These are phyloP conservation scores for Hylia prasina DNA, from an alignment of 2,113 vertebrate genomes.

Conservation along the genomic window DNA sequence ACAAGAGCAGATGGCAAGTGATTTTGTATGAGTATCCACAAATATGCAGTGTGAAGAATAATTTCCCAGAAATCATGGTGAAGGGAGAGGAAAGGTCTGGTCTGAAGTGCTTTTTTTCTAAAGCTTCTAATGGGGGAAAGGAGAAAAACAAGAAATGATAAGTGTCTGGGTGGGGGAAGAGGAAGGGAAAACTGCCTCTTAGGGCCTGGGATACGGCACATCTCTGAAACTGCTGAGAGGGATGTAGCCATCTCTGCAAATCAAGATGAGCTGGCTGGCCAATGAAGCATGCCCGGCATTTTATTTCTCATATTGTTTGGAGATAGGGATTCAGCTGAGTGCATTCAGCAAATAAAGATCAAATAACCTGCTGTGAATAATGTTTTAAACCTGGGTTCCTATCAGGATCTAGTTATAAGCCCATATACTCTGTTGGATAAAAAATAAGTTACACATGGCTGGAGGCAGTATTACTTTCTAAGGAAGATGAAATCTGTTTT, in stretches of 20 bases:
- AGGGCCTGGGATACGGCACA: neutral
- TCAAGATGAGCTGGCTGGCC: slow-evolving; percentile 69
- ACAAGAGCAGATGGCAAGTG: neutral
- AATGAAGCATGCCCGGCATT: slow-evolving; percentile 69
- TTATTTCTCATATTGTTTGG: slow-evolving; percentile 78
- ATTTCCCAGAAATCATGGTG: neutral
- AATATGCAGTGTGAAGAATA: neutral
- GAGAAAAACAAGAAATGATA: neutral
- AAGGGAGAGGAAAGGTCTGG: neutral
- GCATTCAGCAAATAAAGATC: slow-evolving; percentile 79
- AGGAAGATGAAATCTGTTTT: slow-evolving; percentile 68
- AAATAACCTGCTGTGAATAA: slow-evolving; percentile 78
- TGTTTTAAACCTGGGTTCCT: slow-evolving; percentile 76
- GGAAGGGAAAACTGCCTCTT: neutral
- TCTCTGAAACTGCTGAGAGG: slow-evolving; percentile 55
- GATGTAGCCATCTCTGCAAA: slow-evolving; percentile 63
- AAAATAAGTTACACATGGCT: slow-evolving; percentile 75
- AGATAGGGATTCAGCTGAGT: slow-evolving; percentile 73
- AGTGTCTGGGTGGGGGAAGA: neutral
- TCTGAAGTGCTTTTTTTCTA: neutral
- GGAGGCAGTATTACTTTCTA: slow-evolving; percentile 64
- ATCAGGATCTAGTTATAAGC: slow-evolving; percentile 77
- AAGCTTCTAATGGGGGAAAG: neutral
- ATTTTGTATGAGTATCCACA: neutral
- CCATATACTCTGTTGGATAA: slow-evolving; percentile 71